These are phyloP conservation scores for Sarcophaga rosellei DNA, from an alignment of 2,888 invertebrate genomes.

Conservation along the genomic window DNA sequence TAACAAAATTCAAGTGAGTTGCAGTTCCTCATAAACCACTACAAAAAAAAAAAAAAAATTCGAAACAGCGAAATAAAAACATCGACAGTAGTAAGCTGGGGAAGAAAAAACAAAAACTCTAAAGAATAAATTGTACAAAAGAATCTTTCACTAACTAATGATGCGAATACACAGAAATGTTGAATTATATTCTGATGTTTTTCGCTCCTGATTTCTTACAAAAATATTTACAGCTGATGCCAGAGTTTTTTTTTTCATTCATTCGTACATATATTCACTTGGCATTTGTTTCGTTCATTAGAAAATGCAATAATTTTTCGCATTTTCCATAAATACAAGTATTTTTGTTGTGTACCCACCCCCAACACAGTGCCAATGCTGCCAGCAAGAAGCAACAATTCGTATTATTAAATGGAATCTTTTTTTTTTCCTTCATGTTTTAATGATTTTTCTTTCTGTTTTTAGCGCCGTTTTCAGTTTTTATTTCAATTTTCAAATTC, in stretches of 20 bases:
- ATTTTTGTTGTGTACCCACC: not conserved
- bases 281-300: not conserved
- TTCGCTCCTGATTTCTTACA: not conserved
- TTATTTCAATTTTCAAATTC: constrained; percentile 28
- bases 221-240: constrained; percentile 59
- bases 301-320: constrained; percentile 19
- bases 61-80: too few relatives aligned
- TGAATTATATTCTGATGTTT: constrained; percentile 25
- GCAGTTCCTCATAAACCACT: too few relatives aligned
- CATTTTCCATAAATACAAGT: not conserved
- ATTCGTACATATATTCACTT: not conserved
- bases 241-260: constrained; percentile 16
- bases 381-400: constrained; percentile 57
- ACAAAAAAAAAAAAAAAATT: too few relatives aligned
- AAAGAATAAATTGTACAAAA: constrained; percentile 42
- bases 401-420: constrained; percentile 46
- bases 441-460: constrained; percentile 17
- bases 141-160: constrained; percentile 47
- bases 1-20: too few relatives aligned
- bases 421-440: constrained; percentile 14
- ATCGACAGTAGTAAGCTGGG: not conserved
- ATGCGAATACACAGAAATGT: constrained; percentile 51
- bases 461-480: not conserved
- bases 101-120: not conserved
- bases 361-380: constrained; percentile 13